A percentile compares a stretch with the other conserved stretches of the same genome.
Evolutionary conservation across 2,888 invertebrate species (phyloP).

Genomic region (Alviniconcha strummeri): DNA sequence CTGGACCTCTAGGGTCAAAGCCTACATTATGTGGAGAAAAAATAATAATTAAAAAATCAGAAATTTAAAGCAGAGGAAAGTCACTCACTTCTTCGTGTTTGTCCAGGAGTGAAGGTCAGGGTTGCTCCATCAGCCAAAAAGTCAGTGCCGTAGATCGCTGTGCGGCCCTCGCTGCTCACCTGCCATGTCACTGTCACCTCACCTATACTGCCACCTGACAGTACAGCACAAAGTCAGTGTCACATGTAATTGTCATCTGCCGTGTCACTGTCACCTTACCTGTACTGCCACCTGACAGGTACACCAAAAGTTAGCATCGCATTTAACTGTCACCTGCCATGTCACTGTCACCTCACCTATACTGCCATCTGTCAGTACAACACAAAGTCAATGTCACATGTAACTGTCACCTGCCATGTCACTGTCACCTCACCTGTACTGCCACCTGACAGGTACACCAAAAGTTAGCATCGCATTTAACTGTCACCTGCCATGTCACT

Average conservation of each 20-base stretch:
- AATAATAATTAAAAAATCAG: background rate
- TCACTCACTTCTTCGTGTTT: constrained; percentile 59
- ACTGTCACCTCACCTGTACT: constrained; percentile 67
- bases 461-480: constrained; percentile 62
- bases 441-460: constrained; percentile 63
- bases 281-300: constrained; percentile 63
- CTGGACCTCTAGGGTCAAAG: too few relatives aligned
- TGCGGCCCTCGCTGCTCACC: constrained; percentile 56
- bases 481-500: constrained; percentile 68
- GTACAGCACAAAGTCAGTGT: constrained; percentile 55
- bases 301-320: constrained; percentile 61
- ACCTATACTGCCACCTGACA: constrained; percentile 68
- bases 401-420: constrained; percentile 66
- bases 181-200: constrained; percentile 66
- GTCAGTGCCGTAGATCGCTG: constrained; percentile 62
- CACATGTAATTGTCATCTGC: constrained; percentile 64
- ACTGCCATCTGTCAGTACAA: constrained; percentile 60
- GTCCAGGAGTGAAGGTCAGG: constrained; percentile 62
- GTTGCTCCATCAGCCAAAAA: constrained; percentile 71
- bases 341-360: constrained; percentile 66
- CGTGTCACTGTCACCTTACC: constrained; percentile 67
- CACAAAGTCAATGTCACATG: constrained; percentile 60
- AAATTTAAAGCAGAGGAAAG: too few relatives aligned
- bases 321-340: constrained; percentile 67
- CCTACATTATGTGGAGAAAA: background rate